These are phyloP conservation scores for Aplysina aerophoba DNA, from an alignment of 37 sponge, comb jelly and placozoan species.

Conservation along the genomic window DNA sequence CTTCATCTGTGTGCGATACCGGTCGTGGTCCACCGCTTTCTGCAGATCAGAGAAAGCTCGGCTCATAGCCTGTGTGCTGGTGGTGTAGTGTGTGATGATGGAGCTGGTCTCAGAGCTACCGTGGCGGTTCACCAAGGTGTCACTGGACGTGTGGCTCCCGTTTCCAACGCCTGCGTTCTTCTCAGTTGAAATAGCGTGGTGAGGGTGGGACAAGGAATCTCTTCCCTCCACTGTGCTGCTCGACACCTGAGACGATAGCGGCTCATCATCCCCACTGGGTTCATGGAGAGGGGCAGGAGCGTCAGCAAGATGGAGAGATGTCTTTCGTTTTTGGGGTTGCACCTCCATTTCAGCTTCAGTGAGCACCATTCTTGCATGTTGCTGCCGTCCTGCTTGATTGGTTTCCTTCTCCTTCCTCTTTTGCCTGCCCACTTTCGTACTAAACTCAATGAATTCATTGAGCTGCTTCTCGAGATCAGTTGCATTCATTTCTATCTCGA, in stretches of 20 bases:
- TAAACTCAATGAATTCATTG: constrained; percentile 19
- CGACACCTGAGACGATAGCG: background rate
- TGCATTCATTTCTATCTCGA: constrained; percentile 25
- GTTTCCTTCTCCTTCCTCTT: background rate
- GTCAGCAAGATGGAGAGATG: no score
- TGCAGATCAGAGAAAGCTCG: constrained; percentile 26
- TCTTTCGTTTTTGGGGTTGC: no score
- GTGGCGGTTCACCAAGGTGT: constrained; percentile 9
- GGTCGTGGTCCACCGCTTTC: constrained; percentile 1
- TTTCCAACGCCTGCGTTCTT: background rate
- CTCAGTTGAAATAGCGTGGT: background rate
- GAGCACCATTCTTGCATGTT: background rate
- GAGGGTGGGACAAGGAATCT: no score
- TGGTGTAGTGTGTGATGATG: constrained; percentile 15
- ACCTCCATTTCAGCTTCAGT: background rate
- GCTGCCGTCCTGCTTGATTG: no score
- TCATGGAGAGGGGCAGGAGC: no score
- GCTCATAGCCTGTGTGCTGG: constrained; percentile 24
- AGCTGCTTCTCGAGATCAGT: constrained; percentile 25
- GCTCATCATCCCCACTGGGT: no score
- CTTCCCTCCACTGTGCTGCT: background rate
- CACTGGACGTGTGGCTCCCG: constrained; percentile 29
- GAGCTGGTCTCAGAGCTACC: constrained; percentile 8
- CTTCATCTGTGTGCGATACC: constrained; percentile 10
- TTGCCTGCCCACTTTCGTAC: background rate